phyloP scores from a whole-genome alignment of 1,140 invertebrate species.

The Drosophila insularis region DNA sequence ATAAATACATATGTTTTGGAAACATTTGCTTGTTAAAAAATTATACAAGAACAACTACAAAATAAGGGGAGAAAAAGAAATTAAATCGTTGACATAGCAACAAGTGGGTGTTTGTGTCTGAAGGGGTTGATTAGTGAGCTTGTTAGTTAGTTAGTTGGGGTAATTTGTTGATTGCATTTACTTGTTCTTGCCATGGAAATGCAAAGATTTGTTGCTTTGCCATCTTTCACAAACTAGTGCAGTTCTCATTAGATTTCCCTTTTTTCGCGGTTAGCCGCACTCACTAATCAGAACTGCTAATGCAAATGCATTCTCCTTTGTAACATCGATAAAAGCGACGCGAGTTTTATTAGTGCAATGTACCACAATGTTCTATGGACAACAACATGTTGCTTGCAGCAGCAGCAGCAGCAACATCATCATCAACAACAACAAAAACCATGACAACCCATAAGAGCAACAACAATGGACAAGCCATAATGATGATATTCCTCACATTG shows the following conservation, averaged over 20 bases:
- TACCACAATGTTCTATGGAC: conserved; percentile 19
- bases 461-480: conserved; percentile 58
- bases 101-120: conserved; percentile 53
- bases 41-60: neutral
- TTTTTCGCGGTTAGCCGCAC: conserved; percentile 49
- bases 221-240: conserved; percentile 30
- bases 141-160: neutral
- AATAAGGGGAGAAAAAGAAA: conserved; percentile 43
- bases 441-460: conserved; percentile 37
- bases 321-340: conserved; percentile 41
- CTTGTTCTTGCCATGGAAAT: conserved; percentile 50
- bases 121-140: neutral
- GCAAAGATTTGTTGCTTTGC: conserved; percentile 1
- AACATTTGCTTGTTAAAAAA: too few species aligned
- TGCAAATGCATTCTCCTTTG: conserved; percentile 58
- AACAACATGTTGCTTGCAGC: conserved; percentile 48
- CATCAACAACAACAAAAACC: conserved; percentile 41
- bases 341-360: conserved; percentile 50
- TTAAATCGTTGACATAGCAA: conserved; percentile 68
- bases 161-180: conserved; percentile 40
- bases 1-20: too few species aligned
- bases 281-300: conserved; percentile 79
- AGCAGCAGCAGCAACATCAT: conserved; percentile 28
- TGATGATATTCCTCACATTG: conserved; percentile 58
- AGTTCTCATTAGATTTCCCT: conserved; percentile 42